Base-by-base conservation (phyloP, 2,113 vertebrate genomes). In the Polypterus bichir region DNA sequence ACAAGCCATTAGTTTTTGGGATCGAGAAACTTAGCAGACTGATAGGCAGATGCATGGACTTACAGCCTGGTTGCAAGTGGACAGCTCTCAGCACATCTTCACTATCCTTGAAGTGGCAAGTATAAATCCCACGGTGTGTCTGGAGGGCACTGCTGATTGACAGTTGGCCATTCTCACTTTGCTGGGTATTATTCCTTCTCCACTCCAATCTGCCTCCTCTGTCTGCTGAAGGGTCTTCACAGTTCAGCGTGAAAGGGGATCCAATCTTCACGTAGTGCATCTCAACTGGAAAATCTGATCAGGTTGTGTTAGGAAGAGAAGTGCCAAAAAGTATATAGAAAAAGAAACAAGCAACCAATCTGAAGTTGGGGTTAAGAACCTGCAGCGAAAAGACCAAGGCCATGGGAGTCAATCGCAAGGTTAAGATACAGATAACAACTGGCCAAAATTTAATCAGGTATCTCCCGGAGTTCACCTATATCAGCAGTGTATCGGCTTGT, bases 11-110 rank as follows among this genome's bases (percentile, higher is more conserved):
- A 27, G 27, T 27, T 27, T 27, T 27, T 27, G 27, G 27, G 27
- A 27, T 27, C 27, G 2, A 27, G 27, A 27, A 47, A 62, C 9
- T 5, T 3, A 3, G 9, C 3, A 47, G 9, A 27, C 5, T 2
- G n/a, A 44, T 5, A 60, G 51, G 7, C 11, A 8, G 2, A 7
- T 44, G 10, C 9, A 27, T 47, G 4, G 54, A 75, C 77, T 72
- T 70, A 78, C 74, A 68, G 71, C 73, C 74, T 65, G 73, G 68
- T n/a, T 1, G 56, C 70, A 79, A 68, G 57, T 62, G 70, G 59
- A 69, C 4, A 5, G 6, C 64, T 56, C 48, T 66, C 70, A 64
- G 45, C 57, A 63, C 68, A 51, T 70, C 51, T 0, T 66, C 57
- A 0, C 70, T 71, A 59, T 4, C 46, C 0, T 68, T 66, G 44